phyloP scores from a whole-genome alignment of 2,888 invertebrate species.

The Herminia tarsipennalis region DNA sequence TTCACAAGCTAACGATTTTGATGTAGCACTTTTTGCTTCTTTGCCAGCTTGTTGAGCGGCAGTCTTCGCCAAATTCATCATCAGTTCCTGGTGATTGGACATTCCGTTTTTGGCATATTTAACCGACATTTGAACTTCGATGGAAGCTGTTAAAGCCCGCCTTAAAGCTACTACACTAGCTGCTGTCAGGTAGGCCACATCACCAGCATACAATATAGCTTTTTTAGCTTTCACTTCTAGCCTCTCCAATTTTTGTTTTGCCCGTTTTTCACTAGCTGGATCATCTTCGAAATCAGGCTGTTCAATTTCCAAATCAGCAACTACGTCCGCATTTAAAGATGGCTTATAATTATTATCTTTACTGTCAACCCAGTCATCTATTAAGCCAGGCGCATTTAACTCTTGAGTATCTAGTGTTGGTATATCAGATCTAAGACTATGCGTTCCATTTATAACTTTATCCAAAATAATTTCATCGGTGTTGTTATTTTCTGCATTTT shows the following conservation, averaged over 20 bases:
- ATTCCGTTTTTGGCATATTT: conserved; percentile 76
- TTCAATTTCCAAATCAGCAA: conserved; percentile 75
- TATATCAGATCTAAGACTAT: conserved; percentile 52
- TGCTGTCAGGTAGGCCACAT: conserved; percentile 78
- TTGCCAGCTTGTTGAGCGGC: conserved; percentile 82
- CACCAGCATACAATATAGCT: conserved; percentile 80
- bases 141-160: conserved; percentile 77
- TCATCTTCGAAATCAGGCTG: conserved; percentile 71
- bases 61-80: conserved; percentile 82
- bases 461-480: conserved; percentile 66
- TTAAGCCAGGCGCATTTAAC: conserved; percentile 56
- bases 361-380: conserved; percentile 71
- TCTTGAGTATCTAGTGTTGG: conserved; percentile 64
- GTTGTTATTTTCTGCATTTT: conserved; percentile 49
- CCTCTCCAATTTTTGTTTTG: conserved; percentile 70
- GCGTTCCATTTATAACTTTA: conserved; percentile 63
- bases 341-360: conserved; percentile 63
- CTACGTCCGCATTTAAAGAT: conserved; percentile 64
- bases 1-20: conserved; percentile 76
- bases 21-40: conserved; percentile 77
- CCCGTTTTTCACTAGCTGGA: conserved; percentile 61
- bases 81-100: conserved; percentile 78
- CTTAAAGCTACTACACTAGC: conserved; percentile 79
- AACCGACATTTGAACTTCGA: conserved; percentile 80
- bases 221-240: conserved; percentile 78